These are phyloP conservation scores for Amazona finschi DNA, from an alignment of 2,797 vertebrate genomes.

Conservation along the genomic window DNA sequence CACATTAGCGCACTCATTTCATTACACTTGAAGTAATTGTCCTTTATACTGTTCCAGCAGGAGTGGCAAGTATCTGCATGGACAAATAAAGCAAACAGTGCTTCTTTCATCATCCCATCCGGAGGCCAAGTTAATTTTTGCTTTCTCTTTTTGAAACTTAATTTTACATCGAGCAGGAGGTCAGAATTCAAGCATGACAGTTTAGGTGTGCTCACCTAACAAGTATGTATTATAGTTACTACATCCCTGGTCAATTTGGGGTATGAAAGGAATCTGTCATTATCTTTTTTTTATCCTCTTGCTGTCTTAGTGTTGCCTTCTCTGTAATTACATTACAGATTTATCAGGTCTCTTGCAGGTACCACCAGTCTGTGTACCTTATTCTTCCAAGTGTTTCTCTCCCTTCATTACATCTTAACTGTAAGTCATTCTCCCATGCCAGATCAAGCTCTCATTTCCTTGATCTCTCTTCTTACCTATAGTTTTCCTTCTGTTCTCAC, in stretches of 20 bases:
- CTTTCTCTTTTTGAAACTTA: background rate
- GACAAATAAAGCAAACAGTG: background rate
- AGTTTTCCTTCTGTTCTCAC: background rate
- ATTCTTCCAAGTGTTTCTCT: background rate
- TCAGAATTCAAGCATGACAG: background rate
- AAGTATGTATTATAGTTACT: background rate
- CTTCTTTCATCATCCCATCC: background rate
- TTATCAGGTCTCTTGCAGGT: background rate
- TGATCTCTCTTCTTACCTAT: background rate
- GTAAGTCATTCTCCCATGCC: background rate
- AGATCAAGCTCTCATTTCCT: slow-evolving; percentile 2
- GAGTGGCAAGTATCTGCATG: background rate
- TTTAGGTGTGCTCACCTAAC: background rate
- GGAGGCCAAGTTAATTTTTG: background rate
- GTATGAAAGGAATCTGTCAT: background rate
- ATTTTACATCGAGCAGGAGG: background rate
- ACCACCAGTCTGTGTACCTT: background rate
- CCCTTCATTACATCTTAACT: background rate
- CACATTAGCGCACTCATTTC: background rate
- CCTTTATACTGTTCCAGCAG: background rate
- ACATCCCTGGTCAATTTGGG: background rate
- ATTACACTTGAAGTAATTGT: slow-evolving; percentile 11
- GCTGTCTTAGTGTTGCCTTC: slow-evolving; percentile 11
- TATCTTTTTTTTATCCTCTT: background rate
- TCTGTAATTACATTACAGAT: slow-evolving; percentile 27